These are phyloP conservation scores for Lophotis ruficrista DNA, from an alignment of 2,113 vertebrate genomes.

Conservation along the genomic window DNA sequence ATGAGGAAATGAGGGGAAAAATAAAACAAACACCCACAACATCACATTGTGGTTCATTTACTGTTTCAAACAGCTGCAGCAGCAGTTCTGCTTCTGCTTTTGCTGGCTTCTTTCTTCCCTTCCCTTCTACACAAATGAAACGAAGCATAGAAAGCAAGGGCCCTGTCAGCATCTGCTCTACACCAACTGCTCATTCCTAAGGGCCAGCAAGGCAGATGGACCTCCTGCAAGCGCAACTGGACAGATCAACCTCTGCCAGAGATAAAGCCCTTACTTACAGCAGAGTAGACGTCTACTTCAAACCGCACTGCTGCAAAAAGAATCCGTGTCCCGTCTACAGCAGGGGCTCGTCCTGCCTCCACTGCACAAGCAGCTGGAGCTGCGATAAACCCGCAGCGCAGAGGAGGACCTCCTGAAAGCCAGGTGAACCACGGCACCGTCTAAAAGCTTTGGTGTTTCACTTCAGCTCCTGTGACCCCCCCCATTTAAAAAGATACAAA, in stretches of 20 bases:
- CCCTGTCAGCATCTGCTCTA: background rate
- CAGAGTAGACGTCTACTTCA: background rate
- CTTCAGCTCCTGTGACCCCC: background rate
- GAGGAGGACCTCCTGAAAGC: background rate
- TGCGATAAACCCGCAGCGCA: background rate
- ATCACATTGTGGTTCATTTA: background rate
- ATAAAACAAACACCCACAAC: background rate
- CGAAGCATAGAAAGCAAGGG: background rate
- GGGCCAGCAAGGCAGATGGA: background rate
- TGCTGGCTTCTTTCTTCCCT: background rate
- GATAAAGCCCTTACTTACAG: background rate
- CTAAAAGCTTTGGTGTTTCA: background rate
- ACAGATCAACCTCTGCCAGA: background rate
- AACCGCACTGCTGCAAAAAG: background rate
- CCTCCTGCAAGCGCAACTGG: background rate
- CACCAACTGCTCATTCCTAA: background rate
- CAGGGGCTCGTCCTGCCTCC: background rate
- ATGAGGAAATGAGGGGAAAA: background rate
- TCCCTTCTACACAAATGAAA: background rate
- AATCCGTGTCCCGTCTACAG: background rate
- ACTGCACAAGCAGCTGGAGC: background rate
- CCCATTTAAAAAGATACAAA: background rate
- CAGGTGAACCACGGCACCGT: background rate
- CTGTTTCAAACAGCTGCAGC: background rate
- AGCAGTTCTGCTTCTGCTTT: background rate